A percentile compares a stretch with the other conserved stretches of the same genome.
Evolutionary conservation across 1,140 invertebrate genomes (phyloP).

Genomic region (Thalassaphorura encarpata): DNA sequence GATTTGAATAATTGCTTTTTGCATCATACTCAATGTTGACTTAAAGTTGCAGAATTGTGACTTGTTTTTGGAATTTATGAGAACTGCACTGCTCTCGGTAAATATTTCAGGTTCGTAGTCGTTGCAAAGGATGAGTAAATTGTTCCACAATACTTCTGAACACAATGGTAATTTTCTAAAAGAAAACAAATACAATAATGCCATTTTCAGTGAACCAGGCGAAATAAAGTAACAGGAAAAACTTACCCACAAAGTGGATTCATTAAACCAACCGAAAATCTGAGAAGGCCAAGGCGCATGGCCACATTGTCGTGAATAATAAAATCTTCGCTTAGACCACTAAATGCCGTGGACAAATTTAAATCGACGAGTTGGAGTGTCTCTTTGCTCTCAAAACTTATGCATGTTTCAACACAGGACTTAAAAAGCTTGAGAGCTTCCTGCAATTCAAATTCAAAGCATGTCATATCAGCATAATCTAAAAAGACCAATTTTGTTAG

Average conservation of each 20-base stretch:
- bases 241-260: constrained; percentile 6
- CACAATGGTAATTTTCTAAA: constrained; percentile 19
- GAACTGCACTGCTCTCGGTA: not conserved
- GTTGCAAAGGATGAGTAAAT: constrained; percentile 6
- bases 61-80: not conserved
- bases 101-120: constrained; percentile 1
- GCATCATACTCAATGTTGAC: not conserved
- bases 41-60: constrained; percentile 6
- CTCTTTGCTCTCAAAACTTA: not conserved
- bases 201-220: not conserved
- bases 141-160: constrained; percentile 13
- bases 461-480: not conserved
- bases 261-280: constrained; percentile 9
- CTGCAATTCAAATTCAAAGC: not conserved
- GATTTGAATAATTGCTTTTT: not conserved
- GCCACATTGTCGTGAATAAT: not conserved
- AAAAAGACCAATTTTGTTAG: not conserved
- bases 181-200: constrained; percentile 1
- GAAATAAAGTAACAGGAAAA: not conserved
- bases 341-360: constrained; percentile 6
- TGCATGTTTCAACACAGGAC: constrained; percentile 4
- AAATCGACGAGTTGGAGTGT: constrained; percentile 6
- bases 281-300: constrained; percentile 2
- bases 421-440: constrained; percentile 6
- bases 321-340: constrained; percentile 11